Conservation (phyloP, 2,797 vertebrate genomes). For the Bryconaethiops microstoma region DNA sequence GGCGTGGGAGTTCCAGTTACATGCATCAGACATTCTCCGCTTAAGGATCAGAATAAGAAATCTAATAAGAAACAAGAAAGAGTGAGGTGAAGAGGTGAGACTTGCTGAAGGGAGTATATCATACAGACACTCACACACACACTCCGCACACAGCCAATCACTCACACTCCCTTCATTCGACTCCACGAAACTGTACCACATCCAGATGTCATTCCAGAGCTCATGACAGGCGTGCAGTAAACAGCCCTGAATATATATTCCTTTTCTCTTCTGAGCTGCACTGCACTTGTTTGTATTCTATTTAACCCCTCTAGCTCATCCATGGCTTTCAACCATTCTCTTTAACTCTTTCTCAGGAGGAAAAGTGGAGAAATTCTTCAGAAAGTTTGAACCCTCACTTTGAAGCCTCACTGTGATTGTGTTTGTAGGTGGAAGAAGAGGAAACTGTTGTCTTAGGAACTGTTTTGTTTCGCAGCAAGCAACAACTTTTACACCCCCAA, state of each 20-base stretch:
- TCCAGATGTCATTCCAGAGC: slow-evolving; percentile 5
- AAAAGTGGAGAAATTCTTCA: too few species aligned
- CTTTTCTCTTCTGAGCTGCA: background rate
- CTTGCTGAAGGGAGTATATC: background rate
- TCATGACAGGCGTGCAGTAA: background rate
- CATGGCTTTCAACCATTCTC: background rate
- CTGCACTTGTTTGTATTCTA: slow-evolving; percentile 1
- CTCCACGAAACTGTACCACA: background rate
- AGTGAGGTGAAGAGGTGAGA: background rate
- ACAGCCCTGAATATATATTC: background rate
- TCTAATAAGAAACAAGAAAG: background rate
- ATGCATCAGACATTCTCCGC: background rate
- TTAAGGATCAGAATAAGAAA: background rate
- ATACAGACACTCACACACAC: background rate
- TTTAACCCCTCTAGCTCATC: background rate
- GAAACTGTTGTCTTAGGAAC: too few species aligned
- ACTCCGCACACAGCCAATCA: background rate
- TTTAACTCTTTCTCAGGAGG: too few species aligned
- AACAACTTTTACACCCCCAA: too few species aligned
- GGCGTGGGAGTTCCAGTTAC: background rate
- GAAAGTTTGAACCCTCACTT: too few species aligned
- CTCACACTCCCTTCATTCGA: background rate
- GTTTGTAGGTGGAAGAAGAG: too few species aligned
- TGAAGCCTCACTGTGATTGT: too few species aligned
- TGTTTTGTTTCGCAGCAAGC: too few species aligned